phyloP scores from a whole-genome alignment of 2,113 vertebrate species.

The Peucedramus taeniatus region DNA sequence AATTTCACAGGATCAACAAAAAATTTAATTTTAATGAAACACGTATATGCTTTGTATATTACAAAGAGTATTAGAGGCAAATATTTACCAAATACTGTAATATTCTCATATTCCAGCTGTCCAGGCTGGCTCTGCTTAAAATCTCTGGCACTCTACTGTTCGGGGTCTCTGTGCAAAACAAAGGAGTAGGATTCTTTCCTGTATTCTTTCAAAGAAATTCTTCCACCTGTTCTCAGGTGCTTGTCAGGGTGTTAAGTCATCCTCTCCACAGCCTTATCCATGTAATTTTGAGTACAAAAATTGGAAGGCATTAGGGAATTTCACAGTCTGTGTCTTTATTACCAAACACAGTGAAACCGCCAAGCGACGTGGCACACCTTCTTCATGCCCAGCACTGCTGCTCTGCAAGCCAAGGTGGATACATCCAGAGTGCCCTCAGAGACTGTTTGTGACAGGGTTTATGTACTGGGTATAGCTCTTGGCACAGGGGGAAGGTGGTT shows the following conservation, averaged over 20 bases:
- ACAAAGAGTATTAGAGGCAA: not conserved
- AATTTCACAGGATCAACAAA: not conserved
- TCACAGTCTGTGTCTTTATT: not conserved
- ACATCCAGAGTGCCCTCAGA: not conserved
- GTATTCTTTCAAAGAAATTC: not conserved
- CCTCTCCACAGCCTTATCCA: not conserved
- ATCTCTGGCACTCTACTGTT: not conserved
- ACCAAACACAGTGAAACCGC: not conserved
- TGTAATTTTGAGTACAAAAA: not conserved
- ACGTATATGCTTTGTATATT: not conserved
- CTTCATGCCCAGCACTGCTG: not conserved
- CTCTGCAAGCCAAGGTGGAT: not conserved
- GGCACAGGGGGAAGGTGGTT: not conserved
- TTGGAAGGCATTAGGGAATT: not conserved
- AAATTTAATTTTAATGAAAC: not conserved
- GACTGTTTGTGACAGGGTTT: not conserved
- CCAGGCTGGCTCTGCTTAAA: not conserved
- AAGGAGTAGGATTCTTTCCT: not conserved
- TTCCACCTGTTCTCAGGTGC: not conserved
- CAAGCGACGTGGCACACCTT: accelerated
- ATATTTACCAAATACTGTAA: not conserved
- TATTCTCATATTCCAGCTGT: not conserved
- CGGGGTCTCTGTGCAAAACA: accelerated
- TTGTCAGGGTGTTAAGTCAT: not conserved
- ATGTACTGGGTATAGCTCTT: not conserved